Evolutionary conservation across 2,113 vertebrate species (phyloP).

Genomic region (Casuarius casuarius): DNA sequence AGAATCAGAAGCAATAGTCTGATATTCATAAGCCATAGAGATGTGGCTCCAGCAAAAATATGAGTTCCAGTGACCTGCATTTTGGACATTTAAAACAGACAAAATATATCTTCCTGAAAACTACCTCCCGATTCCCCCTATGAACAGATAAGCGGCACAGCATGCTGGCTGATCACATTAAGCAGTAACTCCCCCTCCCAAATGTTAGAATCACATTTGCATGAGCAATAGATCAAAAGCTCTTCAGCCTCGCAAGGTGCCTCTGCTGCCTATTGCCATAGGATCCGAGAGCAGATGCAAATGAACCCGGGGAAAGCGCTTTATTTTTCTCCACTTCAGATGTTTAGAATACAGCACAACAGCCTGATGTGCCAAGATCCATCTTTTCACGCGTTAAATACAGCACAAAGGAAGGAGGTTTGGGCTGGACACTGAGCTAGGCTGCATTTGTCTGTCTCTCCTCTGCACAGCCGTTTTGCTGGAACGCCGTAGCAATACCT

Average conservation of each 20-base stretch:
- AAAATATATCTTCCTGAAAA: neutral
- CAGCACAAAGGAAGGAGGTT: neutral
- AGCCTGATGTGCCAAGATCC: neutral
- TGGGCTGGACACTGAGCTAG: neutral
- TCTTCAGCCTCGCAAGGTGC: neutral
- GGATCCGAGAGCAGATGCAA: neutral
- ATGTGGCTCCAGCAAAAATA: neutral
- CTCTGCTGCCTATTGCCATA: neutral
- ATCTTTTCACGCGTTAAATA: neutral
- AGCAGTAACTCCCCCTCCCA: neutral
- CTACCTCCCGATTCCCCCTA: neutral
- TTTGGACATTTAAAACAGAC: neutral
- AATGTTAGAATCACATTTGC: neutral
- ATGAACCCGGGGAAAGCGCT: neutral
- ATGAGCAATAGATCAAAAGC: neutral
- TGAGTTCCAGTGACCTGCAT: neutral
- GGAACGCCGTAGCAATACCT: rapidly evolving
- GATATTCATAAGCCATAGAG: neutral
- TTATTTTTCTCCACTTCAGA: neutral
- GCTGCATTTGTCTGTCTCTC: neutral
- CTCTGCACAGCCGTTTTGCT: neutral
- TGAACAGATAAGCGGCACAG: neutral
- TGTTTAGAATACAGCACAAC: neutral
- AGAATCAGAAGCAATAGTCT: neutral
- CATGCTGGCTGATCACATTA: rapidly evolving